Conservation (phyloP, 2,888 invertebrate genomes). For the Folsomia candida region DNA sequence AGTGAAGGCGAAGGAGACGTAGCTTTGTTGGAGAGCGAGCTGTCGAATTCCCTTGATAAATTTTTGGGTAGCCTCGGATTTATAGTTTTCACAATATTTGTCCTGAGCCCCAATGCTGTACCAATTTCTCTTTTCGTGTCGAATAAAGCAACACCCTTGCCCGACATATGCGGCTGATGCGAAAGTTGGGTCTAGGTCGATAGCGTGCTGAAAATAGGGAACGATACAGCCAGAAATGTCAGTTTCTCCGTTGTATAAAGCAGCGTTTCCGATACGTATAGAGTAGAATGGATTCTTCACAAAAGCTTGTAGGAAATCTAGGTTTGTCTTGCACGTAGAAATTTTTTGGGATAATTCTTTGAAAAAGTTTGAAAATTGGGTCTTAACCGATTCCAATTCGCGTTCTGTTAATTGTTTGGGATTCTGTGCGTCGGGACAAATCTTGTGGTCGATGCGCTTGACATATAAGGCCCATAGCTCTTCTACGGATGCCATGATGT, state of each 20-base stretch:
- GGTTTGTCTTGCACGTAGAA: neutral
- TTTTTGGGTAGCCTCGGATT: neutral
- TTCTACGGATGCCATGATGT: neutral
- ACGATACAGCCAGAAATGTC: too few relatives aligned
- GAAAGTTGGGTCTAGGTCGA: neutral
- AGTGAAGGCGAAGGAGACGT: neutral
- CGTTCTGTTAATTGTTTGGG: neutral
- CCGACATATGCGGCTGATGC: neutral
- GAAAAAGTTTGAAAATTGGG: neutral
- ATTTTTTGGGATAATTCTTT: neutral
- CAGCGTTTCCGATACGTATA: neutral
- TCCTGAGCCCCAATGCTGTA: too few relatives aligned
- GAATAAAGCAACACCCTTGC: neutral
- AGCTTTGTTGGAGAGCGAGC: neutral
- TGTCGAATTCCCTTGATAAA: neutral
- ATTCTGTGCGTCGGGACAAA: neutral
- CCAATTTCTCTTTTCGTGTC: neutral
- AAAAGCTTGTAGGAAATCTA: neutral
- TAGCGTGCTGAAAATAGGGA: too few relatives aligned
- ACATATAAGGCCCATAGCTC: neutral
- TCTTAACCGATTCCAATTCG: neutral
- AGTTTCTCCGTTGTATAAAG: neutral
- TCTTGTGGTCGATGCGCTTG: neutral
- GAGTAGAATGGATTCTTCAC: neutral
- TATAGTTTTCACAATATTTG: neutral